These are phyloP conservation scores for Catharus ustulatus DNA, from an alignment of 2,797 vertebrate species.

Conservation along the genomic window DNA sequence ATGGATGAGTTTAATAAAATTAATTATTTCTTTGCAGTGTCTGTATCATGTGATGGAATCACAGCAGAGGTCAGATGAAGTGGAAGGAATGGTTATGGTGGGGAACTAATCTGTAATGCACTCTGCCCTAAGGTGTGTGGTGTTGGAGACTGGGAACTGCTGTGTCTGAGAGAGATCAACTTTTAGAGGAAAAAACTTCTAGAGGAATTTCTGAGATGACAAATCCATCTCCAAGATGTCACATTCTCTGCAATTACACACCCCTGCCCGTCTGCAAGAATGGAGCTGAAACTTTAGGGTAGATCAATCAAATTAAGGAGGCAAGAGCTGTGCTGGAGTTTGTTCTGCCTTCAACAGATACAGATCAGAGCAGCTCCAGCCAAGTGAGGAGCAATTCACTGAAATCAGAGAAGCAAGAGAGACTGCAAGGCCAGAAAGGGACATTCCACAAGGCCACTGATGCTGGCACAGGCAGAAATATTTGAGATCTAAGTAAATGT, in stretches of 20 bases:
- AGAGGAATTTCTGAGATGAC: not conserved
- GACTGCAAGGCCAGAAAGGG: not conserved
- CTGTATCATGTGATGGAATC: not conserved
- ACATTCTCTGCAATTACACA: not conserved
- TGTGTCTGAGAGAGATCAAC: not conserved
- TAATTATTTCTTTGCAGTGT: not conserved
- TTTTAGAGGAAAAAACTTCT: not conserved
- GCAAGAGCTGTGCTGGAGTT: not conserved
- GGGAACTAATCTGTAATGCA: not conserved
- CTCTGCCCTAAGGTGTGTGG: not conserved
- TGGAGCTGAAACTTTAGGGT: not conserved
- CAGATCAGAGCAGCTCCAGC: not conserved
- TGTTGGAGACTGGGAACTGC: not conserved
- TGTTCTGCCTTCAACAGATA: not conserved
- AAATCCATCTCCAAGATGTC: not conserved
- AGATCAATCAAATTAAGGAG: not conserved
- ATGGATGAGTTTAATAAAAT: not conserved
- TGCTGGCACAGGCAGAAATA: not conserved
- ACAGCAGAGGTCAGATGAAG: not conserved
- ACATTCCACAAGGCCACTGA: not conserved
- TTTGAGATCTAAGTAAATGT: not conserved
- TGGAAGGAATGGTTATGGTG: not conserved
- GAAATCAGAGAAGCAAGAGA: not conserved
- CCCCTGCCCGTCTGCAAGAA: not conserved
- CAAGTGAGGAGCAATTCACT: not conserved